phyloP scores from a whole-genome alignment of 2,113 vertebrate species.

The Phrynocephalus versicolor region DNA sequence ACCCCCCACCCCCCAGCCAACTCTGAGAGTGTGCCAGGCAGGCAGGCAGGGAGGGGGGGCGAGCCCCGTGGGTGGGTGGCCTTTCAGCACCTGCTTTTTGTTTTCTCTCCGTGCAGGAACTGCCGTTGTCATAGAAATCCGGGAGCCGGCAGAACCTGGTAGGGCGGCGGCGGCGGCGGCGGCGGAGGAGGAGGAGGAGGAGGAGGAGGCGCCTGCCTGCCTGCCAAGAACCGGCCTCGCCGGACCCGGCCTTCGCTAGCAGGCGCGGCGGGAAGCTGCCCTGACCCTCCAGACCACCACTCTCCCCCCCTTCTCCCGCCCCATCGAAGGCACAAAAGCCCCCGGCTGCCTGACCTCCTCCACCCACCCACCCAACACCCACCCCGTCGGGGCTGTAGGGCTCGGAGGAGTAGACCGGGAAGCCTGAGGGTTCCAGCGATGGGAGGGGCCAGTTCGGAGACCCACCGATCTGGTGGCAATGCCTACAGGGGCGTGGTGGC shows the following conservation, averaged over 20 bases:
- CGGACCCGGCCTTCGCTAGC: neutral
- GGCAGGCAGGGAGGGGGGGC: neutral
- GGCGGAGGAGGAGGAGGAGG: too few species aligned
- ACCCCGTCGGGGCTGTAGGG: too few species aligned
- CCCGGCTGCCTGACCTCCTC: neutral
- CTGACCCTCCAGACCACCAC: too few species aligned
- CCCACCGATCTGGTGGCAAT: too few species aligned
- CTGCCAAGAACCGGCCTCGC: neutral
- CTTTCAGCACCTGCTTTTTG: constrained; percentile 31
- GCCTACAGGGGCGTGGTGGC: too few species aligned
- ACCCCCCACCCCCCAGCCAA: neutral
- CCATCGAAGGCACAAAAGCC: neutral
- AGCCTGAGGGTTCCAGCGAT: too few species aligned
- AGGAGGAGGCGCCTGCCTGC: neutral
- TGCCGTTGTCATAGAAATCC: constrained; percentile 66
- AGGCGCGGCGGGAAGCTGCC: neutral
- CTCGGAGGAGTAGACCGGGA: too few species aligned
- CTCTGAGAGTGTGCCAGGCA: neutral
- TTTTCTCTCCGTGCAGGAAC: constrained; percentile 45
- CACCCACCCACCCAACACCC: neutral
- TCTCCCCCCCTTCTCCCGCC: too few species aligned
- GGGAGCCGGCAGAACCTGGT: constrained; percentile 40
- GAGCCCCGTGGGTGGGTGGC: neutral
- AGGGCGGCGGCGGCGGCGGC: too few species aligned
- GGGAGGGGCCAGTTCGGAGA: neutral